These are phyloP conservation scores for Cheilosia variabilis DNA, from an alignment of 2,888 invertebrate species.

Conservation along the genomic window DNA sequence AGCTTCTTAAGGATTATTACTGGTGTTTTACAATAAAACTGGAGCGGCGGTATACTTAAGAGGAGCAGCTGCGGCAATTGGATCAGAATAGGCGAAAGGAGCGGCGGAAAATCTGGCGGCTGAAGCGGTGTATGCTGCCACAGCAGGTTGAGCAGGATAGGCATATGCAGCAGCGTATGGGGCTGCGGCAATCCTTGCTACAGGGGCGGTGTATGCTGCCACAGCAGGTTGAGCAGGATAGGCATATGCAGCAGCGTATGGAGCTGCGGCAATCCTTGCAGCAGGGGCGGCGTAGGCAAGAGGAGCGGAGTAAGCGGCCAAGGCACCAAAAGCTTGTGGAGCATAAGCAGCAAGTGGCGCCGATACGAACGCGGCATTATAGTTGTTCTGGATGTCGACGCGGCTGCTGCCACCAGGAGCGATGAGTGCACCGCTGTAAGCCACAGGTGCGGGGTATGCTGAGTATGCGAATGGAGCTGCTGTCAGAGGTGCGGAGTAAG, in stretches of 20 bases:
- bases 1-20: constrained; percentile 24
- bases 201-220: constrained; percentile 37
- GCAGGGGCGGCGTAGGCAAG: neutral
- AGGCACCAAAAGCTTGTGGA: constrained; percentile 82
- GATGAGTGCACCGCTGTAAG: constrained; percentile 45
- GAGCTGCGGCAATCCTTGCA: neutral
- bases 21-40: constrained; percentile 50
- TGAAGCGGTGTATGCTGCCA: constrained; percentile 38
- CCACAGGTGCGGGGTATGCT: constrained; percentile 55
- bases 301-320: constrained; percentile 74
- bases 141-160: constrained; percentile 41
- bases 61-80: constrained; percentile 38
- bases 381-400: constrained; percentile 68
- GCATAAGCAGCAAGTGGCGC: constrained; percentile 84
- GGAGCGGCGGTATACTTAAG: constrained; percentile 77
- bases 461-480: constrained; percentile 51
- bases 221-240: no score
- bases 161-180: constrained; percentile 31
- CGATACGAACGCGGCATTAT: constrained; percentile 59
- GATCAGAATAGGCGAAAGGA: neutral
- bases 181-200: constrained; percentile 33
- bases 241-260: constrained; percentile 75
- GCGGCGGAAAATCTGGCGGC: neutral
- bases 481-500: constrained; percentile 76
- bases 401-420: constrained; percentile 61